Base-by-base conservation (phyloP, 2,113 vertebrate genomes). In the Suricata suricatta region DNA sequence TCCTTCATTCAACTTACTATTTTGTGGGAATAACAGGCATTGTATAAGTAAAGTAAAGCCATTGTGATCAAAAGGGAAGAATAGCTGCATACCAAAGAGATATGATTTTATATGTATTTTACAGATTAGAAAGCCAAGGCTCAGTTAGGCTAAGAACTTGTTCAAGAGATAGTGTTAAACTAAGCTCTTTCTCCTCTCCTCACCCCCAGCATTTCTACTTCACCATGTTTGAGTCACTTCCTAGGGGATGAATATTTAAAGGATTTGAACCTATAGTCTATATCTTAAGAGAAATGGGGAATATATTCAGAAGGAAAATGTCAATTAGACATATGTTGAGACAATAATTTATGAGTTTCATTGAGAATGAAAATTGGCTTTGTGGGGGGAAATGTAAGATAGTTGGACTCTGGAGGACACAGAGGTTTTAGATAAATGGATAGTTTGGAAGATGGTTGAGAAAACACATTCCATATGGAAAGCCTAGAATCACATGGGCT, bases 181-280 rank as follows among this genome's bases (percentile, higher is more conserved):
- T 1, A 11, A 79, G 0, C 38, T 95, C 14, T 94, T 1, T 57
- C 11, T 60, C 38, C 38, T 47, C 8, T n/a, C 19, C 29, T 13
- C 2, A 31, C 1, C 38, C 2, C 2, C 2, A 15, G 17, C 15
- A 68, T 88, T 52, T 81, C 50, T 3, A 33, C 11, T 31, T 47
- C 71, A 23, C 41, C 0, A 4, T 3, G 6, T 5, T 88, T 68
- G 31, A 35, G 47, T 54, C 4, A 7, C 74, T 88, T 96, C 80
- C 44, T 72, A 60, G 84, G 79, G 87, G n/a, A 90, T 96, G 74
- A 96, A 27, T 31, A 83, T 10, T 33, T 35, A 66, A 95, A 81
- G 0, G 2, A 3, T 69, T 86, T 66, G 31, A 88, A 31, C 15
- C 15, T 50, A 8, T 14, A 19, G 15, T 33, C 4, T 63, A 27